Evolutionary conservation across 37 sponge, comb jelly and placozoan genomes (phyloP).

Genomic region (Mnemiopsis leidyi): DNA sequence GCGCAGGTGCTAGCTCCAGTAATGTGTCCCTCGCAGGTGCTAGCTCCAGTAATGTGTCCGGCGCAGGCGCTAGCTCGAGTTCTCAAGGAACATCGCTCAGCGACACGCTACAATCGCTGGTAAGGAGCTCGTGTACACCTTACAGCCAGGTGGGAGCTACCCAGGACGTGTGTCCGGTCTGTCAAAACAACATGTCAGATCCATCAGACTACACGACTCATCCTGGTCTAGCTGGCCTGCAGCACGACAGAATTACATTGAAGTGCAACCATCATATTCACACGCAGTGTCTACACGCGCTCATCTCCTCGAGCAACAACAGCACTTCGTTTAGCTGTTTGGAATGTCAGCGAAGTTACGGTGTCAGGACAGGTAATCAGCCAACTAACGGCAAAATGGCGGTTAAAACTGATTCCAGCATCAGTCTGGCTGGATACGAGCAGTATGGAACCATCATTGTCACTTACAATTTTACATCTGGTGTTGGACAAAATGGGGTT

Average conservation of each 20-base stretch:
- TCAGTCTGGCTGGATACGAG: constrained; percentile 79
- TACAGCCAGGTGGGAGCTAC: background rate
- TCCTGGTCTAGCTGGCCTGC: background rate
- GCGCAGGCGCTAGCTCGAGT: background rate
- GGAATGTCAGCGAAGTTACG: constrained; percentile 86
- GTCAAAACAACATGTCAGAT: background rate
- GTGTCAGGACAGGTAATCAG: constrained; percentile 89
- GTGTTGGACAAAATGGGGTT: constrained; percentile 78
- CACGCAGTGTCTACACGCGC: constrained; percentile 12
- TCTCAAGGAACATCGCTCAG: background rate
- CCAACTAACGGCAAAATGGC: constrained; percentile 77
- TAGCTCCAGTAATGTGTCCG: background rate
- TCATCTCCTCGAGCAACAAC: background rate
- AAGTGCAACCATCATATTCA: constrained; percentile 34
- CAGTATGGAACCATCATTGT: constrained; percentile 77
- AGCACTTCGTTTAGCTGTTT: constrained; percentile 72
- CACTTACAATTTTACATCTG: constrained; percentile 77
- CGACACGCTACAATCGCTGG: background rate
- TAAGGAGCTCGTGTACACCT: background rate
- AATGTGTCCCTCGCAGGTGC: background rate
- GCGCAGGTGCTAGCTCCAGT: background rate
- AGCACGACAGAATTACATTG: background rate
- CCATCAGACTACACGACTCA: constrained; percentile 34
- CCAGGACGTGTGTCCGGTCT: constrained; percentile 6
- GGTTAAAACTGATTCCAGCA: constrained; percentile 19